These are phyloP conservation scores for Drosophila ustulata DNA, from an alignment of 2,888 invertebrate genomes.

Conservation along the genomic window DNA sequence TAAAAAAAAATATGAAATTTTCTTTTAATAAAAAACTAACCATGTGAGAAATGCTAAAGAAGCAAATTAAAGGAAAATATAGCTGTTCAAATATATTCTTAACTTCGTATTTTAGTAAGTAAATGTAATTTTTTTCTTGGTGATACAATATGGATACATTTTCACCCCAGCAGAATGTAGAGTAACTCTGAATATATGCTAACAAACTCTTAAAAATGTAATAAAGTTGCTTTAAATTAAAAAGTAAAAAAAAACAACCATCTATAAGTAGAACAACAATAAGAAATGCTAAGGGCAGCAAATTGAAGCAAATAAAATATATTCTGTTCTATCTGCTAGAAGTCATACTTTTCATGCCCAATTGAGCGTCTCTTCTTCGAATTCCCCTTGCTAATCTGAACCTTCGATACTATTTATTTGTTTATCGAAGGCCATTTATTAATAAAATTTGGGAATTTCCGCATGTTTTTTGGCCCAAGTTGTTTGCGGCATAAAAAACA, in stretches of 20 bases:
- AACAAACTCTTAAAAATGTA: background rate
- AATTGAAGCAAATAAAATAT: background rate
- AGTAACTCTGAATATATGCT: no score
- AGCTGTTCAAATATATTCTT: no score
- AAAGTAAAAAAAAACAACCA: background rate
- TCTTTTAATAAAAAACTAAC: no score
- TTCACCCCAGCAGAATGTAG: no score
- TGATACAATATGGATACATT: no score
- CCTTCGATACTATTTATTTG: slow-evolving; percentile 13
- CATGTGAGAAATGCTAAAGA: no score
- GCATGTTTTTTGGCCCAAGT: slow-evolving; percentile 29
- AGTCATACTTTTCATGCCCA: background rate
- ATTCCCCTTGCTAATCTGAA: background rate
- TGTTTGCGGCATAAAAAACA: slow-evolving; percentile 33
- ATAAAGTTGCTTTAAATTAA: background rate
- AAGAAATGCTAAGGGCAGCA: background rate
- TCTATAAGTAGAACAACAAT: background rate
- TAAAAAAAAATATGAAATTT: no score
- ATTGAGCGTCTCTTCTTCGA: background rate
- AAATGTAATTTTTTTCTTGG: no score
- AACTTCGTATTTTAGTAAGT: no score
- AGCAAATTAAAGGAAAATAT: no score
- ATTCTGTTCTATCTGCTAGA: background rate
- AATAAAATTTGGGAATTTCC: slow-evolving; percentile 37
- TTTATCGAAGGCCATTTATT: slow-evolving; percentile 33